Evolutionary conservation across 2,113 vertebrate genomes (phyloP).

Genomic region (Lophochroa leadbeateri): DNA sequence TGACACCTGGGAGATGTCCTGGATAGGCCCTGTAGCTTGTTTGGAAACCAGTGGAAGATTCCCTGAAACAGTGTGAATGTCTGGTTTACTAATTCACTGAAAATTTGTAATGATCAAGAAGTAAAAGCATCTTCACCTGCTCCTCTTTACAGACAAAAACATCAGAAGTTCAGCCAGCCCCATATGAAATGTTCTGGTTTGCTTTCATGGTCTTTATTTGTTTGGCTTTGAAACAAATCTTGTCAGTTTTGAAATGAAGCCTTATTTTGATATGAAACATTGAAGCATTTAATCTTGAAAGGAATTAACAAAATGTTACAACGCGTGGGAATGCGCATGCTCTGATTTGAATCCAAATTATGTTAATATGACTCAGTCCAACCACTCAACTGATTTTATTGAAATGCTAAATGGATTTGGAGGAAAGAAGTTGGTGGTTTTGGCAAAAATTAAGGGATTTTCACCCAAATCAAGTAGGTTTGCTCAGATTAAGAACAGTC

Average conservation of each 20-base stretch:
- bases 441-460: background rate
- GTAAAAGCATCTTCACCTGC: background rate
- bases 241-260: background rate
- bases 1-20: background rate
- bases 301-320: background rate
- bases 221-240: background rate
- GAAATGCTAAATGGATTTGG: background rate
- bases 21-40: background rate
- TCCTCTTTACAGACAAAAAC: background rate
- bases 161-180: background rate
- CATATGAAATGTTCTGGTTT: background rate
- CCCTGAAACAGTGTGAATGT: background rate
- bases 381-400: background rate
- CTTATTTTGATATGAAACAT: background rate
- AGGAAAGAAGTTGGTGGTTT: background rate
- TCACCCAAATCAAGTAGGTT: background rate
- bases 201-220: background rate
- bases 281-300: background rate
- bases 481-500: background rate
- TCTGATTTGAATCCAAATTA: background rate
- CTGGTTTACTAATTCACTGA: background rate
- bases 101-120: background rate
- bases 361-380: background rate
- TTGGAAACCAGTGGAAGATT: background rate
- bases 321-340: background rate